These are phyloP conservation scores for Stegostoma tigrinum DNA, from an alignment of 2,113 vertebrate species.

Conservation along the genomic window DNA sequence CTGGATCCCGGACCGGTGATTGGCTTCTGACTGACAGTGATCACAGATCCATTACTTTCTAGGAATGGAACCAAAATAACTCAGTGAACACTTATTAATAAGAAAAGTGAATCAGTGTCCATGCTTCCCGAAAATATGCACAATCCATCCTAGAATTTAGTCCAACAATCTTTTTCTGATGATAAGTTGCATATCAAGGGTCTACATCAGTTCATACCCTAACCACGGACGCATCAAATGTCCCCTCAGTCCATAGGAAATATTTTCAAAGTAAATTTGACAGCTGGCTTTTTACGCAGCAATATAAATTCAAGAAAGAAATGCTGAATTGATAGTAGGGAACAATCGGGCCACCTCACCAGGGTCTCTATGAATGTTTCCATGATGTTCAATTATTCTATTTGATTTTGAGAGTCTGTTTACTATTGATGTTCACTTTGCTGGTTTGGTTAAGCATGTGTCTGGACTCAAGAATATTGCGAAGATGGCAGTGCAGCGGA, in stretches of 20 bases:
- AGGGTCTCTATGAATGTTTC: background rate
- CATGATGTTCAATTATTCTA: no score
- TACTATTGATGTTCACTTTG: no score
- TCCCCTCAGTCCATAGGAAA: background rate
- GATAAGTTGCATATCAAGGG: background rate
- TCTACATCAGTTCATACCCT: background rate
- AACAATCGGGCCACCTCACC: background rate
- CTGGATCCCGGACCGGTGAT: background rate
- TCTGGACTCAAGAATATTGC: no score
- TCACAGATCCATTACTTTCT: background rate
- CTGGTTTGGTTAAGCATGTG: no score
- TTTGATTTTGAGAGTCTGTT: no score
- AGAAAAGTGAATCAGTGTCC: background rate
- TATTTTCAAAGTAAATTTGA: background rate
- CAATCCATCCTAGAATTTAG: background rate
- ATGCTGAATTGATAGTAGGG: background rate
- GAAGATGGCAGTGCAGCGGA: no score
- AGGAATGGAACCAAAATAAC: background rate
- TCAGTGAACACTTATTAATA: background rate
- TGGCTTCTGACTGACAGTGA: background rate
- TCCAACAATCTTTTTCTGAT: background rate
- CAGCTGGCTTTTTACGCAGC: background rate
- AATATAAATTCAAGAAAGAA: background rate
- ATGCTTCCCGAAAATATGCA: background rate
- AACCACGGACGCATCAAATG: background rate